A percentile compares a stretch with the other conserved stretches of the same genome.
Evolutionary conservation across 2,797 vertebrate species (phyloP).

Genomic region (Rhinella marina): DNA sequence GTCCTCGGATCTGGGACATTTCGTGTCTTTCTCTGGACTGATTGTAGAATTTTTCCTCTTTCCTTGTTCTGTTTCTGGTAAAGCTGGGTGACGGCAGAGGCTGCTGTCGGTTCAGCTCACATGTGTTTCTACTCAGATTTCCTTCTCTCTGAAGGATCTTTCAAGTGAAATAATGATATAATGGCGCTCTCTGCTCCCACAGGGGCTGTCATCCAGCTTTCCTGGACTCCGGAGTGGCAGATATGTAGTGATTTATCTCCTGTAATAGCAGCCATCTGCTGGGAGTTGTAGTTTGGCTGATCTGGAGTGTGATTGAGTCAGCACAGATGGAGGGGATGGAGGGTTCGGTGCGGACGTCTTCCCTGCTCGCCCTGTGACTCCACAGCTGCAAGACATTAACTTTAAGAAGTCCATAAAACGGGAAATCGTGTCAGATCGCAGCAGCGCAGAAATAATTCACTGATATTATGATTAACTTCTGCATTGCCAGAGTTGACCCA

Average conservation of each 20-base stretch:
- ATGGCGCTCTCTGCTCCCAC: no score
- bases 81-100: neutral
- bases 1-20: neutral
- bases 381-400: conserved; percentile 52
- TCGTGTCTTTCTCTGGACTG: neutral
- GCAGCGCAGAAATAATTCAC: neutral
- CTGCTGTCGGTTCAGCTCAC: neutral
- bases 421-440: conserved; percentile 42
- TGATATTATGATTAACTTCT: conserved; percentile 29
- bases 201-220: neutral
- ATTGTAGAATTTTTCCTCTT: neutral
- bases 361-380: conserved; percentile 18
- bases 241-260: neutral
- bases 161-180: neutral
- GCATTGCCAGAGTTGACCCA: conserved; percentile 12
- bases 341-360: neutral
- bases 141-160: neutral
- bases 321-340: conserved; percentile 18
- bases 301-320: conserved; percentile 8
- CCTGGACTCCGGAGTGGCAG: neutral
- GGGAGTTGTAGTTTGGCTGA: neutral
- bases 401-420: conserved; percentile 1
- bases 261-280: neutral
- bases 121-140: neutral
- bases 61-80: neutral